Percentiles rank a stretch among this genome's conserved stretches.
phyloP scores from a whole-genome alignment of 2,888 invertebrate species.

The Ariolimax columbianus region DNA sequence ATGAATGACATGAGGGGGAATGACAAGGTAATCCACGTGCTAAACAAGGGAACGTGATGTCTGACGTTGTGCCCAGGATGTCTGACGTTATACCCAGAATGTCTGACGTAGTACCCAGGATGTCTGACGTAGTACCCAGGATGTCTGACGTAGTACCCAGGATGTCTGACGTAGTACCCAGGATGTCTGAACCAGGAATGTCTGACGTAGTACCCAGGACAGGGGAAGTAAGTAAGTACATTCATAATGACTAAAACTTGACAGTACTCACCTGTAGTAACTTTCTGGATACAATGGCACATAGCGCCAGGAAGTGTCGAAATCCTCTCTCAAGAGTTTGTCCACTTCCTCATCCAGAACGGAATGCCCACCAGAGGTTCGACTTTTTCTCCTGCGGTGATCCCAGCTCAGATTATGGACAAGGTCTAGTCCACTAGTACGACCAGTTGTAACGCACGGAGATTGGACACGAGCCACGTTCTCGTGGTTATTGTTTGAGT shows the following conservation, averaged over 20 bases:
- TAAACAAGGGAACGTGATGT: too few relatives aligned
- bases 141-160: too few relatives aligned
- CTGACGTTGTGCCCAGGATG: too few relatives aligned
- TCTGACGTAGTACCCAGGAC: too few relatives aligned
- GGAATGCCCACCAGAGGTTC: conserved; percentile 25
- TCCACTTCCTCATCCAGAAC: conserved; percentile 33
- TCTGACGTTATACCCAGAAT: too few relatives aligned
- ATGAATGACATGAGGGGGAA: too few relatives aligned
- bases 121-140: too few relatives aligned
- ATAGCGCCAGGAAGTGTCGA: conserved; percentile 46
- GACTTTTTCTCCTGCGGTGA: conserved; percentile 12
- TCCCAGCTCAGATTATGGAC: not conserved
- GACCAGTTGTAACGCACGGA: not conserved
- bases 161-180: too few relatives aligned
- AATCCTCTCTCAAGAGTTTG: conserved; percentile 33
- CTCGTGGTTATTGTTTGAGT: not conserved
- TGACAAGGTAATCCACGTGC: too few relatives aligned
- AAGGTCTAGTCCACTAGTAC: not conserved
- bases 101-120: too few relatives aligned
- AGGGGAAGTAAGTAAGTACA: too few relatives aligned
- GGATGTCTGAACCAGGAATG: too few relatives aligned
- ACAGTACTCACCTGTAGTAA: conserved; percentile 44
- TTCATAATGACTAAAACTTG: not conserved
- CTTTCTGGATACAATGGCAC: conserved; percentile 45
- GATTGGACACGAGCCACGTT: not conserved